Base-by-base conservation (phyloP, 2,797 vertebrate species). In the Phylloscopus collybita region DNA sequence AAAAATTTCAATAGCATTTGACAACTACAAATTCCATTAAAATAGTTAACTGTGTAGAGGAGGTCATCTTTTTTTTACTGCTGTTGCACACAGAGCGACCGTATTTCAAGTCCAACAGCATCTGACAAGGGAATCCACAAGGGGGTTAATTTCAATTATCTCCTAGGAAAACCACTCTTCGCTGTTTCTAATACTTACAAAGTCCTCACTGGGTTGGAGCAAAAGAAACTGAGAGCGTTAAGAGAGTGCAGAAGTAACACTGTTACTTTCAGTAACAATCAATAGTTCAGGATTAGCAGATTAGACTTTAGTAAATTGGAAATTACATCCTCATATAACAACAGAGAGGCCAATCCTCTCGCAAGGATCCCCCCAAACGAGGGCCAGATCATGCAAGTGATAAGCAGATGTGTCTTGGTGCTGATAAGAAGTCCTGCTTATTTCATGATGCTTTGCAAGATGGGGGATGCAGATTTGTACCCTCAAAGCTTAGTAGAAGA, bases 281-380 rank as follows among this genome's bases (percentile, higher is more conserved):
- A 10, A 8, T 7, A 50, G 38, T 61, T 67, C 16, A 11, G 54
- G 61, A 83, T 42, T 21, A 34, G 42, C 40, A 78, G 69, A 54
- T 5, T 40, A 11, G 21, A 20, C 5, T 2, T 59, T 2, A 16
- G 26, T 49, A 30, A 71, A 64, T 6, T n/a, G 54, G 36, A 32
- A 2, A 1, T 32, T 8, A 7, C 0, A 0, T 30, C 54, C 27
- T 42, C 5, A 1, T 6, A 1, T 2, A 42, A n/a, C 11, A 38
- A 18, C 18, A 71, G 64, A 47, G 36, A 50, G 2, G 49, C 10
- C n/a, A 32, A n/a, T 45, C 40, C 40, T 42, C 40, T 40, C 40
- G 14, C 14, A 13, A 40, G 40, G 40, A 40, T 40, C 40, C 40
- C 40, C 40, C 40, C 40, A 40, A 40, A 11, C 36, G 40, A 64